Evolutionary conservation across 2,888 invertebrate genomes (phyloP).

Genomic region (Scaptomyza parva): DNA sequence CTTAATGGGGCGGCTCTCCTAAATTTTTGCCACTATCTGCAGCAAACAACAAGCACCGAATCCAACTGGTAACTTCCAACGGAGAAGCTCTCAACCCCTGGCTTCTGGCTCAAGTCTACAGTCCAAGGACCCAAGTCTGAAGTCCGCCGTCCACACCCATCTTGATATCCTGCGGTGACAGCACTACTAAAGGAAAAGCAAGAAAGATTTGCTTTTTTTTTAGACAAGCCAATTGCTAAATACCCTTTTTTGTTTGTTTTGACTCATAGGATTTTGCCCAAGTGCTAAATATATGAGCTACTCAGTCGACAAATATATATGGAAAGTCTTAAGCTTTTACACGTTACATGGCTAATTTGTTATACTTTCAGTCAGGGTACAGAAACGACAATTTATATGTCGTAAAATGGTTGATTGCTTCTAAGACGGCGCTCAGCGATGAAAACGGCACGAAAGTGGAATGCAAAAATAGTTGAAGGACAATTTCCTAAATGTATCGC

Average conservation of each 20-base stretch:
- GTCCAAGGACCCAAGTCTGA: conserved; percentile 13
- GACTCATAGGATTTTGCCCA: not conserved
- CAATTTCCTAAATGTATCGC: conserved; percentile 75
- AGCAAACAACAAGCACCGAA: conserved; percentile 40
- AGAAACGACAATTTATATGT: conserved; percentile 75
- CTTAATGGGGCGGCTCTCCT: conserved; percentile 81
- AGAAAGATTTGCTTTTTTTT: too few relatives aligned
- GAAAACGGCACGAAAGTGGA: conserved; percentile 62
- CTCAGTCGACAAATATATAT: not conserved
- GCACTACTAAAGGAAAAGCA: conserved; percentile 69
- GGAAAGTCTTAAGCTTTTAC: not conserved
- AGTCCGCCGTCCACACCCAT: conserved; percentile 52
- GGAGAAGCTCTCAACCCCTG: conserved; percentile 35
- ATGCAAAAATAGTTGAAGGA: conserved; percentile 67
- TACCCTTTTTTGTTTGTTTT: not conserved
- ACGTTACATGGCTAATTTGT: not conserved
- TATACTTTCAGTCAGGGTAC: not conserved
- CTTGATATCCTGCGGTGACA: conserved; percentile 69
- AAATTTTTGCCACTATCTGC: conserved; percentile 83
- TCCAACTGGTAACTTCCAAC: too few relatives aligned
- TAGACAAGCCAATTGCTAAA: not conserved
- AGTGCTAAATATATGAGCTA: not conserved
- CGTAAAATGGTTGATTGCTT: conserved; percentile 62
- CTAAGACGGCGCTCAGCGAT: conserved; percentile 43
- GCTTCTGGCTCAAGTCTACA: conserved; percentile 17